phyloP scores from a whole-genome alignment of 2,888 invertebrate genomes.

The Emmelina monodactyla region DNA sequence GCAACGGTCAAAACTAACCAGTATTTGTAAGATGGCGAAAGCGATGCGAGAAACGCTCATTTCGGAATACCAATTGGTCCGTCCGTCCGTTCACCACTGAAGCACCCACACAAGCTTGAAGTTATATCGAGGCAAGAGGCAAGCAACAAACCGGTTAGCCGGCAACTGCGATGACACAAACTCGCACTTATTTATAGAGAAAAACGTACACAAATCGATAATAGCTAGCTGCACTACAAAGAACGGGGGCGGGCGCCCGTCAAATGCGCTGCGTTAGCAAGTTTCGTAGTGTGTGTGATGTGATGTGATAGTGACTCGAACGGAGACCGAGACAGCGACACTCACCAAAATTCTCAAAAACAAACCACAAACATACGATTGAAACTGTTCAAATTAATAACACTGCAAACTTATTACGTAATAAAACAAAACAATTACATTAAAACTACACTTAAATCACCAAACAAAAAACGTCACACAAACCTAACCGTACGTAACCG shows the following conservation, averaged over 20 bases:
- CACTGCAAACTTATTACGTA: too few species aligned
- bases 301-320: too few species aligned
- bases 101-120: conserved; percentile 42
- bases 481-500: too few species aligned
- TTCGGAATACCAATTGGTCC: conserved; percentile 27
- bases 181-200: conserved; percentile 55
- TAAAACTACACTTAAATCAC: too few species aligned
- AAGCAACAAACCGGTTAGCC: conserved; percentile 43
- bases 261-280: conserved; percentile 22
- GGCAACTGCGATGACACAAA: conserved; percentile 47
- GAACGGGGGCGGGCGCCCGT: conserved; percentile 16
- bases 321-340: too few species aligned
- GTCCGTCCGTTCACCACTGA: conserved; percentile 24
- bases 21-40: conserved; percentile 22
- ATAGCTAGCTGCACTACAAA: conserved; percentile 27
- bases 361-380: too few species aligned
- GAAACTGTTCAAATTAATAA: too few species aligned
- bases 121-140: too few species aligned
- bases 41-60: conserved; percentile 17
- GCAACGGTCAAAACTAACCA: conserved; percentile 26
- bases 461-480: too few species aligned
- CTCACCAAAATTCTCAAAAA: too few species aligned
- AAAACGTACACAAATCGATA: conserved; percentile 62
- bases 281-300: neutral
- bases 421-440: too few species aligned